Percentiles rank a stretch among this genome's conserved stretches.
These are phyloP conservation scores for Nycteola revayana DNA, from an alignment of 2,888 invertebrate genomes.

Conservation along the genomic window DNA sequence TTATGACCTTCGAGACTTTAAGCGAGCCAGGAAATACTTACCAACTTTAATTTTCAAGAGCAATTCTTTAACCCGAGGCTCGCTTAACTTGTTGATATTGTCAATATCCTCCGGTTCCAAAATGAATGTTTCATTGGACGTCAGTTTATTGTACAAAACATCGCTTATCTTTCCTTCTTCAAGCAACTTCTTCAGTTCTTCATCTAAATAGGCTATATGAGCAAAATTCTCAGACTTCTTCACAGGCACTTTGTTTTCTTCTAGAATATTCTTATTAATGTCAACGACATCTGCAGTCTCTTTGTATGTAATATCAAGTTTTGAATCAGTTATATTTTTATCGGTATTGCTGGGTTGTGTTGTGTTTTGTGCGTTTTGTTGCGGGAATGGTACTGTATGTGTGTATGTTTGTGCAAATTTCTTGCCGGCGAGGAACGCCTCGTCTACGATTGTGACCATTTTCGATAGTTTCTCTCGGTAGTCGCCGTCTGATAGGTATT, in stretches of 20 bases:
- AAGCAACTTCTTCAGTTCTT: conserved; percentile 53
- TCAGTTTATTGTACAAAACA: conserved; percentile 64
- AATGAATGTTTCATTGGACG: conserved; percentile 66
- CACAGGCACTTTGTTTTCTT: conserved; percentile 40
- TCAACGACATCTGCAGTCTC: conserved; percentile 43
- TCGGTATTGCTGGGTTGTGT: conserved; percentile 8
- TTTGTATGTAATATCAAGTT: conserved; percentile 58
- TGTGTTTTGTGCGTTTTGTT: neutral
- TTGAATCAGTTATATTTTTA: conserved; percentile 27
- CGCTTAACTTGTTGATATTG: conserved; percentile 66
- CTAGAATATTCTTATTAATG: conserved; percentile 38
- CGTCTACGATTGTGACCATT: conserved; percentile 91
- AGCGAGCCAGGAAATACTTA: conserved; percentile 36
- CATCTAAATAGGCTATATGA: conserved; percentile 44
- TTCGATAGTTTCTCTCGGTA: conserved; percentile 93
- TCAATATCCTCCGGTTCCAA: conserved; percentile 73
- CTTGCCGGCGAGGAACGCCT: conserved; percentile 87
- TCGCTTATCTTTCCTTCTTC: conserved; percentile 66
- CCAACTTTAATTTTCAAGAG: conserved; percentile 63
- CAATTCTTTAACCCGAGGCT: conserved; percentile 55
- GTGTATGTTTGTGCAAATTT: conserved; percentile 86
- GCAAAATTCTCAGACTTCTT: conserved; percentile 30
- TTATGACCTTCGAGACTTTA: too few species aligned
- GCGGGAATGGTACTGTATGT: conserved; percentile 29
- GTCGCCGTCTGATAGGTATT: conserved; percentile 90